A percentile compares a stretch with the other conserved stretches of the same genome.
Conservation (phyloP, 2,888 invertebrate genomes). For the Schizaphis graminum region DNA sequence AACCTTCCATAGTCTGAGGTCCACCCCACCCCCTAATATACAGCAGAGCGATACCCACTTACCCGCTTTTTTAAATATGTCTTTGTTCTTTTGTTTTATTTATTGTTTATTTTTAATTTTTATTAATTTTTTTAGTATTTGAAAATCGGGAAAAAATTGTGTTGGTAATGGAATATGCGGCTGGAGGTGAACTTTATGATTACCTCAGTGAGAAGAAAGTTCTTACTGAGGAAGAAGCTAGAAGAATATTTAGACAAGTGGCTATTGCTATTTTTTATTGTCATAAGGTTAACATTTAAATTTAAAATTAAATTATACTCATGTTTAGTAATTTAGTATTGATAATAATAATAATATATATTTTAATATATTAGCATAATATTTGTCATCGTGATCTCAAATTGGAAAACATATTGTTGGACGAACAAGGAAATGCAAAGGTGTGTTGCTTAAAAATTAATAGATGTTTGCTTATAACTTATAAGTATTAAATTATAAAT, state of each 20-base stretch:
- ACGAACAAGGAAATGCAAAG: constrained; percentile 95
- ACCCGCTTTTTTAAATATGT: not conserved
- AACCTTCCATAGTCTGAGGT: too few species aligned
- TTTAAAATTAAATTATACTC: not conserved
- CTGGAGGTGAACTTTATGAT: constrained; percentile 98
- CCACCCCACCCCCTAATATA: too few species aligned
- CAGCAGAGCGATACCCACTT: too few species aligned
- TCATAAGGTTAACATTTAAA: constrained; percentile 79
- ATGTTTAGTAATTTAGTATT: constrained; percentile 3
- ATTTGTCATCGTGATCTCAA: constrained; percentile 97
- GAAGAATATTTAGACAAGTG: constrained; percentile 95
- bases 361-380: constrained; percentile 77
- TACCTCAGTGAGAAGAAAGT: constrained; percentile 91
- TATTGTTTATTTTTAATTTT: not conserved
- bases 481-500: not conserved
- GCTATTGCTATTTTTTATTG: constrained; percentile 97
- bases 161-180: constrained; percentile 99
- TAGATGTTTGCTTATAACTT: constrained; percentile 21
- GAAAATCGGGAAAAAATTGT: constrained; percentile 99
- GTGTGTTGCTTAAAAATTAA: constrained; percentile 72
- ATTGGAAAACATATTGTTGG: constrained; percentile 93
- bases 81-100: not conserved
- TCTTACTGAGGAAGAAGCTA: constrained; percentile 90
- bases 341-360: constrained; percentile 50
- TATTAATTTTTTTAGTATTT: constrained; percentile 81